A percentile compares a stretch with the other conserved stretches of the same genome.
Evolutionary conservation across 2,113 vertebrate species (phyloP).

Genomic region (Azemiops feae): DNA sequence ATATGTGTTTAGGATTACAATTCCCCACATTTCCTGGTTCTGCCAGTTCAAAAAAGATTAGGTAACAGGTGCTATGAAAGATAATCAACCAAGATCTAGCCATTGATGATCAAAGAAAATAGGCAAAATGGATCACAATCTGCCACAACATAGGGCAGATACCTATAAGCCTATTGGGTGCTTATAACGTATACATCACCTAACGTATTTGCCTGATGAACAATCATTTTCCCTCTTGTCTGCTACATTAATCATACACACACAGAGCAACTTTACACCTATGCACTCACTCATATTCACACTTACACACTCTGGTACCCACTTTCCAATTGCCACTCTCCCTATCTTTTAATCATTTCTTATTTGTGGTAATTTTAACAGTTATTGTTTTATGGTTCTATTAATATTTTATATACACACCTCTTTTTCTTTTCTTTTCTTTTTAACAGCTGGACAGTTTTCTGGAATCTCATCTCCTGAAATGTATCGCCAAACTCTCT

Average conservation of each 20-base stretch:
- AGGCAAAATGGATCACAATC: not conserved
- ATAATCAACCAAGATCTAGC: not conserved
- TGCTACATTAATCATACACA: not conserved
- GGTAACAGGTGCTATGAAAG: not conserved
- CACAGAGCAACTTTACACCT: not conserved
- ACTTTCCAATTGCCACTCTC: not conserved
- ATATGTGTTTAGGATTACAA: not conserved
- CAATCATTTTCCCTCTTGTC: not conserved
- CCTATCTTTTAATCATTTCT: not conserved
- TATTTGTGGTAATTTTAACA: not conserved
- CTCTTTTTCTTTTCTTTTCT: not conserved
- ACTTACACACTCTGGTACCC: not conserved
- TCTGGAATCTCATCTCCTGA: slow-evolving; percentile 92
- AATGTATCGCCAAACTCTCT: slow-evolving; percentile 95
- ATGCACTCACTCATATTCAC: not conserved
- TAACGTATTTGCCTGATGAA: not conserved
- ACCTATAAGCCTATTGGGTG: not conserved
- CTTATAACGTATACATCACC: not conserved
- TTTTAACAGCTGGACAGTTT: slow-evolving; percentile 88
- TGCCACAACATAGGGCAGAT: not conserved
- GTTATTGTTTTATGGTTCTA: not conserved
- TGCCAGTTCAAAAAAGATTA: not conserved
- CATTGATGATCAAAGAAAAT: not conserved
- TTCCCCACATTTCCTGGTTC: not conserved
- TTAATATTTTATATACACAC: not conserved